Evolutionary conservation across 2,797 vertebrate genomes (phyloP), one percentile per base, ranked within the genome.

Genomic region (Ammospiza maritima): DNA sequence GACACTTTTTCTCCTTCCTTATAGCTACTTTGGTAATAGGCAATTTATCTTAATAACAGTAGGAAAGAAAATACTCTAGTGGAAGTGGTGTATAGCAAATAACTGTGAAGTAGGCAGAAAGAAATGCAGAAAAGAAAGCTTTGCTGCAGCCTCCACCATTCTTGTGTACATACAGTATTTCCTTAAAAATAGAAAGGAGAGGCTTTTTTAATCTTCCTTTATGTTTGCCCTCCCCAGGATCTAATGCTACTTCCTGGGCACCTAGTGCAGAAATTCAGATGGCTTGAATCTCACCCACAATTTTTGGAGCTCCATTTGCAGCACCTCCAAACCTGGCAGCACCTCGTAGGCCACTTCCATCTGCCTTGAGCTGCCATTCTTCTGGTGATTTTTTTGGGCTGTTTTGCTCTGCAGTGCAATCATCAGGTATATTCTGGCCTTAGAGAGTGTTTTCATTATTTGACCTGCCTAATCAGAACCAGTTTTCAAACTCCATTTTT

Each of bases 381-480:
- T 72, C 17, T 60, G 61, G 8, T 20, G 54, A 74, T 79, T 72
- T 58, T 65, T 69, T 1, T 32, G 53, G 21, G 76, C 21, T 80
- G 50, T 51, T 92, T 78, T 57, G 30, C 60, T 64, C 48, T 56
- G 40, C 2, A 9, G n/a, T 53, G n/a, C 19, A 9, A 89, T 89
- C 51, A 45, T 75, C 76, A 57, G 78, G 42, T 89, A 83, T 67
- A 96, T 73, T 72, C 69, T 62, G 62, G 76, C 73, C 62, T 94
- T 76, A 64, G 54, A 81, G 70, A 70, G n/a, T 56, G 42, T 94
- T 96, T 97, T 92, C 79, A 66, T 90, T 92, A 57, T 90, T 90
- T 95, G 82, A 93, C 93, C 87, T 91, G 79, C 48, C 56, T 96
- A 96, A 96, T 97, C 78, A 95, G 93, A 97, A 91, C 70, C 96